Evolutionary conservation across 2,113 vertebrate genomes (phyloP).

Genomic region (Labeo catla): DNA sequence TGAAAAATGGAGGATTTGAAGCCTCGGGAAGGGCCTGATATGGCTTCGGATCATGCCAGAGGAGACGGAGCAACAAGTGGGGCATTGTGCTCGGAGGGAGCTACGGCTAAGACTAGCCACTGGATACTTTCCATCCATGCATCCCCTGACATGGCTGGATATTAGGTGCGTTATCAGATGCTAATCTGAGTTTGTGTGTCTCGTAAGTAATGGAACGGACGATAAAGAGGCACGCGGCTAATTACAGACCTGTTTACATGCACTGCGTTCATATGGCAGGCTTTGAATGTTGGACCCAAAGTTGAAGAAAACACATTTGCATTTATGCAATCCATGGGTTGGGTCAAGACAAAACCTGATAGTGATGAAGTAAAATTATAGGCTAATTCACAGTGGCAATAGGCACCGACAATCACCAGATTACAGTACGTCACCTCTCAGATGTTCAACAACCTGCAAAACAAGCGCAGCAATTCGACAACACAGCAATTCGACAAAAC

Average conservation of each 20-base stretch:
- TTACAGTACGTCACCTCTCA: too few species aligned
- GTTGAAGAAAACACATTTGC: slow-evolving; percentile 36
- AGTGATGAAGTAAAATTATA: not conserved
- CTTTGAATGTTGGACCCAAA: slow-evolving; percentile 61
- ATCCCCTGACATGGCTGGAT: slow-evolving; percentile 42
- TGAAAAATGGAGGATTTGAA: slow-evolving; percentile 46
- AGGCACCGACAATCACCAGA: too few species aligned
- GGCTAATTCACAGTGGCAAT: not conserved
- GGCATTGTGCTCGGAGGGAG: slow-evolving; percentile 47
- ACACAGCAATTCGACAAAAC: not conserved
- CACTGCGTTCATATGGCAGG: slow-evolving; percentile 63
- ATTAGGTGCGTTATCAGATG: slow-evolving; percentile 55
- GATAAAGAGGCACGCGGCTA: slow-evolving; percentile 53
- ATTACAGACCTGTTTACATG: slow-evolving; percentile 63
- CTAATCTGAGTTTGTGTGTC: slow-evolving; percentile 45
- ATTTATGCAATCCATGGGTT: slow-evolving; percentile 20
- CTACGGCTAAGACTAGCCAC: slow-evolving; percentile 39
- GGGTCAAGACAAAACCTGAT: slow-evolving; percentile 37
- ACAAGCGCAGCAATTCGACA: not conserved
- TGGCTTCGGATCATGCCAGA: slow-evolving; percentile 44
- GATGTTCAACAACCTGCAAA: not conserved
- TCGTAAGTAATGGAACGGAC: slow-evolving; percentile 41
- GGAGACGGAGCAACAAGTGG: slow-evolving; percentile 48
- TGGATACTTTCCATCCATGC: slow-evolving; percentile 52
- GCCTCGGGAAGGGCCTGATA: slow-evolving; percentile 20